Percentiles rank a stretch among this genome's conserved stretches.
phyloP scores from a whole-genome alignment of 2,888 invertebrate species.

The Conchocele bisecta region DNA sequence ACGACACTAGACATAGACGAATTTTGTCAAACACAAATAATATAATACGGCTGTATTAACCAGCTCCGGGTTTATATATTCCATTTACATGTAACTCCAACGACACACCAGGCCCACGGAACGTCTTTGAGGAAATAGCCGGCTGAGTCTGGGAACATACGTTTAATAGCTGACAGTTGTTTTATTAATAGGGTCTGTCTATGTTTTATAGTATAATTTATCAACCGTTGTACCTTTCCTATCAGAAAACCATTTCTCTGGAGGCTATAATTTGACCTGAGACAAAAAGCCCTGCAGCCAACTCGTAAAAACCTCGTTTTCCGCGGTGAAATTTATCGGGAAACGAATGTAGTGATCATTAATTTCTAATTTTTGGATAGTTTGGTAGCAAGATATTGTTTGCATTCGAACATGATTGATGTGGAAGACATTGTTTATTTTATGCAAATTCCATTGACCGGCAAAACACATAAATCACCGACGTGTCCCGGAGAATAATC shows the following conservation, averaged over 20 bases:
- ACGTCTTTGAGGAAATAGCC: conserved; percentile 15
- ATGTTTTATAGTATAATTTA: conserved; percentile 60
- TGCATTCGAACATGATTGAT: conserved; percentile 45
- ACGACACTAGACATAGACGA: too few species aligned
- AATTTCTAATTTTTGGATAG: conserved; percentile 58
- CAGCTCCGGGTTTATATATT: too few species aligned
- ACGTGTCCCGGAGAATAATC: too few species aligned
- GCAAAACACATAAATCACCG: conserved; percentile 33
- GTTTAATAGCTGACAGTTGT: conserved; percentile 55
- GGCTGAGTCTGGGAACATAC: conserved; percentile 39
- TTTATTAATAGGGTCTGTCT: conserved; percentile 61
- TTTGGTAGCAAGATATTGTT: conserved; percentile 43
- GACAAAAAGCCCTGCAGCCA: conserved; percentile 46
- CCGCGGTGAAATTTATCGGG: conserved; percentile 43
- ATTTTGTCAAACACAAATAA: too few species aligned
- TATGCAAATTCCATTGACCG: conserved; percentile 43
- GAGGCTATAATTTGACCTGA: conserved; percentile 30
- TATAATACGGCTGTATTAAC: too few species aligned
- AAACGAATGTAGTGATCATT: conserved; percentile 50
- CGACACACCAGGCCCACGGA: too few species aligned
- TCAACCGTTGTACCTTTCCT: conserved; percentile 59
- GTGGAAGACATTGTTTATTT: conserved; percentile 49
- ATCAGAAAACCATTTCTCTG: conserved; percentile 36
- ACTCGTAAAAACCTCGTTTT: conserved; percentile 29
- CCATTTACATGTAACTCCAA: too few species aligned